phyloP scores from a whole-genome alignment of 2,113 vertebrate species.

The Xiphorhynchus elegans region DNA sequence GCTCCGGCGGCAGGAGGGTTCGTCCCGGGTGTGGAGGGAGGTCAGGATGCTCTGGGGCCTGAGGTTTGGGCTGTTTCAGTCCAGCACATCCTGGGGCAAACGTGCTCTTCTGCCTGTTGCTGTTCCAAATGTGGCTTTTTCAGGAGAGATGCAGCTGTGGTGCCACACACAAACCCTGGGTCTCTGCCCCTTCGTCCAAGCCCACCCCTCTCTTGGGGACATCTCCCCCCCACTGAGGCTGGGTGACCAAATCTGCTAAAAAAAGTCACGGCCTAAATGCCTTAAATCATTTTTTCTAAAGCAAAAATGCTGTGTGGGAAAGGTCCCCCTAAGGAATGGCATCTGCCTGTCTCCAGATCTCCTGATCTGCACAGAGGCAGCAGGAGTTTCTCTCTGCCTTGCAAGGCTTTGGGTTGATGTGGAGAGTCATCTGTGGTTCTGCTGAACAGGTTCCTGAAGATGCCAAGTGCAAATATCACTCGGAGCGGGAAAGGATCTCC shows the following conservation, averaged over 20 bases:
- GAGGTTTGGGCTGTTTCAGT: background rate
- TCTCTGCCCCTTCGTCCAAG: background rate
- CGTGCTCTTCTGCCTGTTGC: accelerated
- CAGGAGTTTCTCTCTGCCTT: background rate
- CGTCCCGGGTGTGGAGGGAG: background rate
- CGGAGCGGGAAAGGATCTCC: accelerated
- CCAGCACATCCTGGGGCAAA: background rate
- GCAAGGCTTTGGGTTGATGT: background rate
- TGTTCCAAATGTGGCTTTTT: background rate
- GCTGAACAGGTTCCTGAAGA: background rate
- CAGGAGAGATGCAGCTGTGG: background rate
- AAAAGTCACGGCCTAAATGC: background rate
- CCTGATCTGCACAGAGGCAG: background rate
- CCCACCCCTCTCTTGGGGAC: background rate
- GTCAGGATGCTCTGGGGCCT: background rate
- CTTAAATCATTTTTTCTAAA: background rate
- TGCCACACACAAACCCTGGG: background rate
- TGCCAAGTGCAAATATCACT: background rate
- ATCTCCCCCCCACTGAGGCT: background rate
- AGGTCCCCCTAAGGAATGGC: background rate
- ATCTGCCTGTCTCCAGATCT: background rate
- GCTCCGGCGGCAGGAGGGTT: accelerated
- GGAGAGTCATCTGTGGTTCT: background rate
- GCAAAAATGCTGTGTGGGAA: accelerated
- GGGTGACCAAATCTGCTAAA: background rate